Evolutionary conservation across 2,888 invertebrate species (phyloP).

Genomic region (Acleris holmiana): DNA sequence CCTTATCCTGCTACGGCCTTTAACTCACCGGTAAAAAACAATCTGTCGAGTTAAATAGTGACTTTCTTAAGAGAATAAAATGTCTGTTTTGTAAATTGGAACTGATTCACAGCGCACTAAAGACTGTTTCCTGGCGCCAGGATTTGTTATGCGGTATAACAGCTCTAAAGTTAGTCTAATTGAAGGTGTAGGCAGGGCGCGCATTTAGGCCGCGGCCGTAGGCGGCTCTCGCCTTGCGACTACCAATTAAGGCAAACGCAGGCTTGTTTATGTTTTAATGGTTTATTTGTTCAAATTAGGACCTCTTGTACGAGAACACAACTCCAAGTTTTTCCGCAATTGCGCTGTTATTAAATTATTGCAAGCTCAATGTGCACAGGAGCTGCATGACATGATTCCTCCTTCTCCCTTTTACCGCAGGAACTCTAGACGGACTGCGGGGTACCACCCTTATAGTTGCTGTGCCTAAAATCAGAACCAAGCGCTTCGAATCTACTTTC

Average conservation of each 20-base stretch:
- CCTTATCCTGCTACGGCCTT: no score
- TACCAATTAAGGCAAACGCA: slow-evolving; percentile 70
- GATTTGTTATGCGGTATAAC: slow-evolving; percentile 40
- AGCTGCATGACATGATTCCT: no score
- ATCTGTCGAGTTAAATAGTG: no score
- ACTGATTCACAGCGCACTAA: slow-evolving; percentile 14
- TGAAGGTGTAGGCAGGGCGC: slow-evolving; percentile 69
- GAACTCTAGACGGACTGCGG: no score
- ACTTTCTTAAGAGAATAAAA: no score
- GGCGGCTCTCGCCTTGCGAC: slow-evolving; percentile 64
- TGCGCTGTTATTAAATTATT: slow-evolving; percentile 13
- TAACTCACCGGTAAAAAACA: no score
- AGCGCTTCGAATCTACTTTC: no score
- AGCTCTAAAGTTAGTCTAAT: slow-evolving; percentile 53
- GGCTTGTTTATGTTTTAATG: slow-evolving; percentile 64
- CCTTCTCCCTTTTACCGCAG: no score
- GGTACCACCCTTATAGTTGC: no score
- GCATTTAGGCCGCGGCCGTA: slow-evolving; percentile 56
- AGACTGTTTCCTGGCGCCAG: slow-evolving; percentile 39
- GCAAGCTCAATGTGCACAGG: background rate
- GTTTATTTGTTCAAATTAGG: slow-evolving; percentile 66
- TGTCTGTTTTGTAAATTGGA: slow-evolving; percentile 9
- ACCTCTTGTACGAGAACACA: slow-evolving; percentile 47
- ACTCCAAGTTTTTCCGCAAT: slow-evolving; percentile 12
- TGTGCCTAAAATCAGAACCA: no score